Percentiles rank a stretch among this genome's conserved stretches.
phyloP scores from a whole-genome alignment of 2,888 invertebrate genomes.

The Gymnosoma rotundatum region DNA sequence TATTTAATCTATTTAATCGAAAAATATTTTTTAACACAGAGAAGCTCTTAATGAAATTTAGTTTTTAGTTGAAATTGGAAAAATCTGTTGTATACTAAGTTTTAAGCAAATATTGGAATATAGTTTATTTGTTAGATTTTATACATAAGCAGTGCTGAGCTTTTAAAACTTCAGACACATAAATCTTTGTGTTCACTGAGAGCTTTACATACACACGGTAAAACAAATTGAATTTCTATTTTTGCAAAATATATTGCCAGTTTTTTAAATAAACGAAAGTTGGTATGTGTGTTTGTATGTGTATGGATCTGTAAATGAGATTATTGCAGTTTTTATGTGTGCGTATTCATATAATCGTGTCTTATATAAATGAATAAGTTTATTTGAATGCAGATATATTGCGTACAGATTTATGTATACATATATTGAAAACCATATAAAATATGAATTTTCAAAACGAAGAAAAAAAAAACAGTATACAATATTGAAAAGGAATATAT shows the following conservation, averaged over 20 bases:
- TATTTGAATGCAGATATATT: conserved; percentile 41
- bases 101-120: conserved; percentile 39
- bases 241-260: conserved; percentile 27
- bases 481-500: conserved; percentile 5
- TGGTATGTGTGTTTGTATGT: background rate
- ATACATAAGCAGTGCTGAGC: conserved; percentile 24
- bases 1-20: too few relatives aligned
- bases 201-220: background rate
- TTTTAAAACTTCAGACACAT: conserved; percentile 51
- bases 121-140: conserved; percentile 19
- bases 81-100: background rate
- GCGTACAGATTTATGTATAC: conserved; percentile 26
- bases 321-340: background rate
- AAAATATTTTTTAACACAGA: background rate
- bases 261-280: background rate
- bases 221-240: conserved; percentile 40
- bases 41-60: background rate
- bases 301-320: background rate
- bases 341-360: background rate
- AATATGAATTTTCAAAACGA: conserved; percentile 40
- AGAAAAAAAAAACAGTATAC: background rate
- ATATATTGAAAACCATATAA: conserved; percentile 58
- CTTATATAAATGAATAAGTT: conserved; percentile 1
- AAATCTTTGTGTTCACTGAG: conserved; percentile 10
- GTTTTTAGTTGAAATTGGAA: background rate